Evolutionary conservation across 1,140 invertebrate genomes (phyloP).

Genomic region (Manduca sexta): DNA sequence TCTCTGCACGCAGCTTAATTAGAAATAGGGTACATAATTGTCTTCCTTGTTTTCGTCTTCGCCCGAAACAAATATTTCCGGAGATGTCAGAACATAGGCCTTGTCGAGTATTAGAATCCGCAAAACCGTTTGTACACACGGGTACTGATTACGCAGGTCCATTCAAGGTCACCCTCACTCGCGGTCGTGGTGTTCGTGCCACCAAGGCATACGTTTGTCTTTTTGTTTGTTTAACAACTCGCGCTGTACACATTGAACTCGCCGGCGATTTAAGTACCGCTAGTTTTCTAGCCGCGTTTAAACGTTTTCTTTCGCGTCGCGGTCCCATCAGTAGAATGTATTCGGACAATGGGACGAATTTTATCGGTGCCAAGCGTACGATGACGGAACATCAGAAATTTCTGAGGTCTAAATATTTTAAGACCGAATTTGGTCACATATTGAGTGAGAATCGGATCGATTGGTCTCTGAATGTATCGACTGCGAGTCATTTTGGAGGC

Average conservation of each 20-base stretch:
- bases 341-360: constrained; percentile 9
- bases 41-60: constrained; percentile 10
- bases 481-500: constrained; percentile 6
- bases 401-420: neutral
- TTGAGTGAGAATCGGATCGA: constrained; percentile 1
- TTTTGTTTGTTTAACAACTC: constrained; percentile 48
- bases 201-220: constrained; percentile 50
- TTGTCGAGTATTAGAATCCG: constrained; percentile 4
- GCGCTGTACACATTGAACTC: constrained; percentile 19
- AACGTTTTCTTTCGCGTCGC: constrained; percentile 14
- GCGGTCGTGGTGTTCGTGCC: constrained; percentile 20
- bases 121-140: constrained; percentile 34
- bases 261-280: constrained; percentile 6
- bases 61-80: constrained; percentile 13
- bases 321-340: constrained; percentile 10
- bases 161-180: constrained; percentile 23
- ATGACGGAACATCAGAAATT: no score
- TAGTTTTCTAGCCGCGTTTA: constrained; percentile 11
- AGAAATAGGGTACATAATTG: constrained; percentile 3
- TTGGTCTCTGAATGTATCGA: neutral
- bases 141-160: constrained; percentile 54
- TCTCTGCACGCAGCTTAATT: constrained; percentile 13
- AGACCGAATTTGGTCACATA: neutral
- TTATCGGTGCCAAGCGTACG: no score
- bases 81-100: constrained; percentile 28